Conservation (phyloP, 2,113 vertebrate species). For the Poeciliopsis turrubarensis region DNA sequence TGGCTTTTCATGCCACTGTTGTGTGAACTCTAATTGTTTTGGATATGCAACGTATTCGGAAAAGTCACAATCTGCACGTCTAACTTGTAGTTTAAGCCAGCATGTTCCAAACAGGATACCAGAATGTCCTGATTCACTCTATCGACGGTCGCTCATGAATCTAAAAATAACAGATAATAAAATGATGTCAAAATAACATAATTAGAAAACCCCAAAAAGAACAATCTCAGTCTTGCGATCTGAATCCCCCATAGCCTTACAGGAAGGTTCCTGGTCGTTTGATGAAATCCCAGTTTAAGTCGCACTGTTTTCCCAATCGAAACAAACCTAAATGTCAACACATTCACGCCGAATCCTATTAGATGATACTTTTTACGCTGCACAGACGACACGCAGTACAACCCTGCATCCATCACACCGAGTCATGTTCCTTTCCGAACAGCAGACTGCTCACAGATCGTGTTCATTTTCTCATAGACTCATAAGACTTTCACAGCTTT, state of each 20-base stretch:
- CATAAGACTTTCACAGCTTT: not conserved
- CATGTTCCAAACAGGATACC: not conserved
- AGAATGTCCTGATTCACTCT: not conserved
- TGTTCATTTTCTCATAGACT: slow-evolving; percentile 2
- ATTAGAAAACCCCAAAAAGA: not conserved
- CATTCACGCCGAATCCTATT: not conserved
- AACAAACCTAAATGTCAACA: not conserved
- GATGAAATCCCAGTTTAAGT: not conserved
- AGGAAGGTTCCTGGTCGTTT: not conserved
- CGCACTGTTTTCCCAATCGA: not conserved
- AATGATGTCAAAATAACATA: not conserved
- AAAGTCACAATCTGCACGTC: not conserved
- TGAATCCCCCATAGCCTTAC: not conserved
- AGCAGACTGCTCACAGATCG: not conserved
- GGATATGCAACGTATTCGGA: too few relatives aligned
- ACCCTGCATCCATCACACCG: slow-evolving; percentile 6
- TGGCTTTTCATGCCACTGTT: too few relatives aligned
- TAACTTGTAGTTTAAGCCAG: not conserved
- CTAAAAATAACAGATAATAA: not conserved
- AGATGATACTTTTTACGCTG: not conserved
- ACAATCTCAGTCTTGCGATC: not conserved
- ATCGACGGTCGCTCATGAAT: not conserved
- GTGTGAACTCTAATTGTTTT: too few relatives aligned
- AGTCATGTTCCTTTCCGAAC: slow-evolving; percentile 17
- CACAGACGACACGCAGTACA: not conserved